These are phyloP conservation scores for Drosophila nr. medialis DNA, from an alignment of 2,888 invertebrate species.

Conservation along the genomic window DNA sequence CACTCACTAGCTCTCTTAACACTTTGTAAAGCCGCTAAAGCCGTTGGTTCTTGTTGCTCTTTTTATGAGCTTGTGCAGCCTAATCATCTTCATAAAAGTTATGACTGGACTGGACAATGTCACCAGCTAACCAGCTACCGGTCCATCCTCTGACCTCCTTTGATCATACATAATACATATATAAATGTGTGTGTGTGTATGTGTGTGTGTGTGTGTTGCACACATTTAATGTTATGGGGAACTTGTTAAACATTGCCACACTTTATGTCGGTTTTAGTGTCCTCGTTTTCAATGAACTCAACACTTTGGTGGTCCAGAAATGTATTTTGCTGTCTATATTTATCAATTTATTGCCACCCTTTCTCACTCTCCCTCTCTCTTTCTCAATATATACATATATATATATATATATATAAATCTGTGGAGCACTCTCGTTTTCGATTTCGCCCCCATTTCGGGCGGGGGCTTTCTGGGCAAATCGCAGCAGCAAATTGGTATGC, in stretches of 20 bases:
- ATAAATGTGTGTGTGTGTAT: background rate
- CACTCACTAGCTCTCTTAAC: background rate
- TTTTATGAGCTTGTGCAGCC: constrained; percentile 32
- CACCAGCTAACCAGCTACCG: constrained; percentile 36
- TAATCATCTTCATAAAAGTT: constrained; percentile 60
- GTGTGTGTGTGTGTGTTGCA: constrained; percentile 1
- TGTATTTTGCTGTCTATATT: background rate
- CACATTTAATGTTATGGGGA: constrained; percentile 36
- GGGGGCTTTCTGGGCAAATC: constrained; percentile 44
- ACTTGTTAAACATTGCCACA: constrained; percentile 38
- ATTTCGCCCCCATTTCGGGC: constrained; percentile 57
- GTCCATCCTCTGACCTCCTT: constrained; percentile 5
- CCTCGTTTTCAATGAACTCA: background rate
- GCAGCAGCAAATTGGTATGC: constrained; percentile 72
- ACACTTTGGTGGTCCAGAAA: constrained; percentile 30
- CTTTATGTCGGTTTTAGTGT: constrained; percentile 19
- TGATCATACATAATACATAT: background rate
- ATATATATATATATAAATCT: background rate
- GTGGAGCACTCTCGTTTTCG: constrained; percentile 57
- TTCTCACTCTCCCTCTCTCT: background rate
- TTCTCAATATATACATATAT: background rate
- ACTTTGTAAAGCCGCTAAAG: constrained; percentile 47
- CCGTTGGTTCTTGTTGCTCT: constrained; percentile 3
- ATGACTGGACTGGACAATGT: constrained; percentile 37
- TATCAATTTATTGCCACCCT: background rate